phyloP scores from a whole-genome alignment of 1,140 invertebrate genomes.

The Drosophila neocordata region DNA sequence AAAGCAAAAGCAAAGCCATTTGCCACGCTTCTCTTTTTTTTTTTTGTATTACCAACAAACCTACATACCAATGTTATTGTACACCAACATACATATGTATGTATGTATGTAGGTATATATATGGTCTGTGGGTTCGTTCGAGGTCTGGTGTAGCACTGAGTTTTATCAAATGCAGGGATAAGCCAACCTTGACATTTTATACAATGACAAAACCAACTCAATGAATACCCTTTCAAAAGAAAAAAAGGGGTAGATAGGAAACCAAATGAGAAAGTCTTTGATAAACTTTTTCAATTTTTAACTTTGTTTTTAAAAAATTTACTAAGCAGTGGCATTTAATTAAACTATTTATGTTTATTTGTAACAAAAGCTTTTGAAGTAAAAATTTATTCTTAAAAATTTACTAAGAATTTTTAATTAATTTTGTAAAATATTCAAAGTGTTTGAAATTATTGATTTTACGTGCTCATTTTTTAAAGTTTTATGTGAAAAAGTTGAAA shows the following conservation, averaged over 20 bases:
- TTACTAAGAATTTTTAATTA: too few species aligned
- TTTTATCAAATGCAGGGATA: conserved; percentile 72
- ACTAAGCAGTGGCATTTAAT: too few species aligned
- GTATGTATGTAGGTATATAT: not conserved
- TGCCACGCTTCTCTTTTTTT: conserved; percentile 31
- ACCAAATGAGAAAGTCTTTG: not conserved
- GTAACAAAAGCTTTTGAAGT: too few species aligned
- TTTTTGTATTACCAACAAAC: conserved; percentile 11
- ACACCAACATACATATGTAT: conserved; percentile 6
- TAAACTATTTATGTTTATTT: too few species aligned
- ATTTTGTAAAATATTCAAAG: too few species aligned
- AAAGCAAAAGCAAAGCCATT: conserved; percentile 53
- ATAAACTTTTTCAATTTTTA: not conserved
- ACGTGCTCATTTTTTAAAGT: too few species aligned
- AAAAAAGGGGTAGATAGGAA: not conserved
- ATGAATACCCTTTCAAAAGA: conserved; percentile 39
- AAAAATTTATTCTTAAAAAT: too few species aligned
- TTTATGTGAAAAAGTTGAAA: too few species aligned
- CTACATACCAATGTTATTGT: conserved; percentile 34
- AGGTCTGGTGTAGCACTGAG: conserved; percentile 22
- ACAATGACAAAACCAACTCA: conserved; percentile 43
- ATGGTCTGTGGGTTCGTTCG: conserved; percentile 18
- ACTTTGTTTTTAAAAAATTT: too few species aligned
- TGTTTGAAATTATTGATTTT: too few species aligned
- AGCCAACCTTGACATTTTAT: conserved; percentile 75